phyloP scores from a whole-genome alignment of 2,797 vertebrate species.

The Channa striata region DNA sequence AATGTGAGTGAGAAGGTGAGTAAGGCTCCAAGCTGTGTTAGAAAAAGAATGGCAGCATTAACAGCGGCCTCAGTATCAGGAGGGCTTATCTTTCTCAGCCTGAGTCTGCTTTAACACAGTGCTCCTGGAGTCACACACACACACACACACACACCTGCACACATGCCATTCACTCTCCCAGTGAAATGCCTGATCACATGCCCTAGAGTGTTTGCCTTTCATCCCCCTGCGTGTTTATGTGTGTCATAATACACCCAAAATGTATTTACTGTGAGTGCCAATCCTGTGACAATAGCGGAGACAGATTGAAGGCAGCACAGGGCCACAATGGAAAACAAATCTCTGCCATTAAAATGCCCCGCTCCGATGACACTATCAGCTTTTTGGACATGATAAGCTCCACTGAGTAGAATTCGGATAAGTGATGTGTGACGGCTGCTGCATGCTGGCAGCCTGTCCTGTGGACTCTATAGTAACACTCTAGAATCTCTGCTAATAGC shows the following conservation, averaged over 20 bases:
- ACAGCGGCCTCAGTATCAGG: slow-evolving; percentile 6
- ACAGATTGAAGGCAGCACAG: slow-evolving; percentile 31
- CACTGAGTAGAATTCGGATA: slow-evolving; percentile 27
- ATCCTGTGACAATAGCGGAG: slow-evolving; percentile 19
- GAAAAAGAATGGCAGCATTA: slow-evolving; percentile 12
- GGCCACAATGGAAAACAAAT: slow-evolving; percentile 54
- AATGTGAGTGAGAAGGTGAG: slow-evolving; percentile 24
- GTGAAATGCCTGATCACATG: slow-evolving; percentile 23
- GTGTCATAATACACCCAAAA: slow-evolving; percentile 12
- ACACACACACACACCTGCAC: slow-evolving; percentile 12
- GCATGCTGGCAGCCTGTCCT: slow-evolving; percentile 1
- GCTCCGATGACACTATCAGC: slow-evolving; percentile 27
- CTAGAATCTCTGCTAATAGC: neutral
- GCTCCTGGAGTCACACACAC: slow-evolving; percentile 1
- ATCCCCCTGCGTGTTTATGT: slow-evolving; percentile 14
- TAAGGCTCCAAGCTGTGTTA: slow-evolving; percentile 11
- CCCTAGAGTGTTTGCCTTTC: slow-evolving; percentile 8
- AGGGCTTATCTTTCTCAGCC: slow-evolving; percentile 5
- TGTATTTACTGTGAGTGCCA: slow-evolving; percentile 23
- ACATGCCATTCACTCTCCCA: neutral
- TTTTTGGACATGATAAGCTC: slow-evolving; percentile 31
- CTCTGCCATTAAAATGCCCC: slow-evolving; percentile 33
- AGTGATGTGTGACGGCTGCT: slow-evolving; percentile 5
- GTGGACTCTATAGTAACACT: neutral
- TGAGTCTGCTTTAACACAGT: neutral